A percentile compares a stretch with the other conserved stretches of the same genome.
Evolutionary conservation across 1,140 invertebrate species (phyloP).

Genomic region (Cyphomyrmex costatus): DNA sequence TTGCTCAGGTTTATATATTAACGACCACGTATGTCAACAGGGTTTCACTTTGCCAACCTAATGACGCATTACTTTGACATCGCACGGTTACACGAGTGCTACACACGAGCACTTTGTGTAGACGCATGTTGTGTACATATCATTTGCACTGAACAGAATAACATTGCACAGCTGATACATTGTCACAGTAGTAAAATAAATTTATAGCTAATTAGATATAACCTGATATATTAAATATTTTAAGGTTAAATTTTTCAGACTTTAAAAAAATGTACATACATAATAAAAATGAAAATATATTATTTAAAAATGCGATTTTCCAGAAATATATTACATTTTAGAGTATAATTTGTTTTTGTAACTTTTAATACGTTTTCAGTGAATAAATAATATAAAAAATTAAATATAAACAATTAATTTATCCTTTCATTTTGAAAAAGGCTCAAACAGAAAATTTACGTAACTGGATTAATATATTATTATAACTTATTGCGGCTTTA

Average conservation of each 20-base stretch:
- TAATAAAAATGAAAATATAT: not conserved
- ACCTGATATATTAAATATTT: not conserved
- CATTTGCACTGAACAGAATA: slow-evolving; percentile 4
- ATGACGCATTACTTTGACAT: slow-evolving; percentile 56
- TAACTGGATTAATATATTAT: slow-evolving; percentile 26
- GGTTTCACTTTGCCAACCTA: slow-evolving; percentile 51
- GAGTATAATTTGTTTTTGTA: not conserved
- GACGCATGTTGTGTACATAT: slow-evolving; percentile 25
- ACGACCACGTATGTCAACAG: slow-evolving; percentile 59
- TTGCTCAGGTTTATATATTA: slow-evolving; percentile 55
- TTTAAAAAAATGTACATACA: not conserved
- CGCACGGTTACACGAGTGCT: slow-evolving; percentile 9
- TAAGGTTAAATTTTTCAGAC: not conserved
- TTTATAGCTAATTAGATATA: not conserved
- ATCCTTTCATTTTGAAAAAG: not conserved
- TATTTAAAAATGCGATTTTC: not conserved
- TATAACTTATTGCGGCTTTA: slow-evolving; percentile 1
- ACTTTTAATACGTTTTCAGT: not conserved
- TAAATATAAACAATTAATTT: slow-evolving; percentile 31
- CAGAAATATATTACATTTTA: not conserved
- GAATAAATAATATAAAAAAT: too few species aligned
- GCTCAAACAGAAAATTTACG: not conserved
- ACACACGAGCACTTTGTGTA: slow-evolving; percentile 18
- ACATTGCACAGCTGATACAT: slow-evolving; percentile 29
- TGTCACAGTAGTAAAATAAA: not conserved